A percentile compares a stretch with the other conserved stretches of the same genome.
Evolutionary conservation across 2,888 invertebrate genomes (phyloP).

Genomic region (Cephus rjabovi): DNA sequence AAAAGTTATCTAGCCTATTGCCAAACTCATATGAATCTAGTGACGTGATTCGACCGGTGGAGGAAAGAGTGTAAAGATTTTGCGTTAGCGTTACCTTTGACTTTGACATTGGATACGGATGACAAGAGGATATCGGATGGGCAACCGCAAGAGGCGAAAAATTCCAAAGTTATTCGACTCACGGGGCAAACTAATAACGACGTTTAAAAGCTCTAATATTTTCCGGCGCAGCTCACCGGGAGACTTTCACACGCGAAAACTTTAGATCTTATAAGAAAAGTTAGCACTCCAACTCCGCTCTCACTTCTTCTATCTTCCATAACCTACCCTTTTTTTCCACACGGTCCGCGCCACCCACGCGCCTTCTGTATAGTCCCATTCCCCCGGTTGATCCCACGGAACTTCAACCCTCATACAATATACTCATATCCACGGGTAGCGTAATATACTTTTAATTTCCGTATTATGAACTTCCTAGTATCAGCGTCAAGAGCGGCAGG

Average conservation of each 20-base stretch:
- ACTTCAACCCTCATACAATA: background rate
- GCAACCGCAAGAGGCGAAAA: background rate
- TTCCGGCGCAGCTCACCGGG: constrained; percentile 42
- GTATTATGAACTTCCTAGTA: constrained; percentile 61
- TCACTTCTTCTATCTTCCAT: constrained; percentile 44
- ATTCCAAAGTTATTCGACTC: constrained; percentile 52
- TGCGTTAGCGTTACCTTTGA: background rate
- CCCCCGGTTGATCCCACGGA: constrained; percentile 26
- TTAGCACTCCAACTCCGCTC: constrained; percentile 49
- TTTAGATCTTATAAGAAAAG: constrained; percentile 63
- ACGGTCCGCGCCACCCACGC: constrained; percentile 11
- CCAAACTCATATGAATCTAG: background rate
- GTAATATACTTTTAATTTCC: constrained; percentile 65
- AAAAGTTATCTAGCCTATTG: background rate
- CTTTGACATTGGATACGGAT: background rate
- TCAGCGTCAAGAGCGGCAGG: background rate
- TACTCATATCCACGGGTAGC: constrained; percentile 38
- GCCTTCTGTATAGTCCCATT: constrained; percentile 23
- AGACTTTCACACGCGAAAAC: constrained; percentile 57
- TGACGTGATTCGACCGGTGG: background rate
- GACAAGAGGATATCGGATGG: background rate
- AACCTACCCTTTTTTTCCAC: constrained; percentile 11
- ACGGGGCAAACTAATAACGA: constrained; percentile 59
- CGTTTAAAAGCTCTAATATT: constrained; percentile 61
- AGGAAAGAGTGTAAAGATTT: background rate